Base-by-base conservation (phyloP, 2,888 invertebrate species). In the Chesias legatella region DNA sequence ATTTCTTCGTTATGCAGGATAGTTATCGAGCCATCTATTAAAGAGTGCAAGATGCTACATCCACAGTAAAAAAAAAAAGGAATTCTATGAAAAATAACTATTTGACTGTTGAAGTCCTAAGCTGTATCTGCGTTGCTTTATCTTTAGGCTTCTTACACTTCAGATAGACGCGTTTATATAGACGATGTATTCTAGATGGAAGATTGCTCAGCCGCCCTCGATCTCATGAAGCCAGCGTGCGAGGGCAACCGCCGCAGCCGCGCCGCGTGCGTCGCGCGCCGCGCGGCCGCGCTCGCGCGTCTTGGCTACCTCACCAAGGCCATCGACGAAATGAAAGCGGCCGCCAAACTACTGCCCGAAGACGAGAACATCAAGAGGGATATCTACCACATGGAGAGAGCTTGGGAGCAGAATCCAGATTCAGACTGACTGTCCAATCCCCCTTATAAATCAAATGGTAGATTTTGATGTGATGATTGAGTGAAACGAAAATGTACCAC, bases 401-500 rank as follows among this genome's bases (percentile, higher is more conserved):
- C 95, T 8, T 86, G 96, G 73, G 94, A 96, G 29, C 91, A 96
- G 48, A 92, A 93, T 64, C 92, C 91, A 2, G 94, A 94, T 71
- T 88, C 84, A 1, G 86, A 88, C 36, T 88, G 43, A 70, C 30
- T 17, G 25, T 7, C 37, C 9, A n/a, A 22, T 23, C 10, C 10
- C 29, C 6, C 24, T 22, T 28, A 8, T 27, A 3, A n/a, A n/a
- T n/a, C n/a, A n/a, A n/a, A n/a, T n/a, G n/a, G n/a, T n/a, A n/a
- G n/a, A n/a, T n/a, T n/a, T n/a, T n/a, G n/a, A n/a, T n/a, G n/a
- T n/a, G n/a, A n/a, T n/a, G n/a, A n/a, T n/a, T 32, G 20, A 38
- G 25, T 23, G 34, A 46, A 42, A 35, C 33, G 10, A 31, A 37
- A 30, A 32, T 24, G 34, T 38, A 43, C 21, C 31, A 49, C 44